Conservation (phyloP, 2,888 invertebrate species). For the Nomada lathburiana region DNA sequence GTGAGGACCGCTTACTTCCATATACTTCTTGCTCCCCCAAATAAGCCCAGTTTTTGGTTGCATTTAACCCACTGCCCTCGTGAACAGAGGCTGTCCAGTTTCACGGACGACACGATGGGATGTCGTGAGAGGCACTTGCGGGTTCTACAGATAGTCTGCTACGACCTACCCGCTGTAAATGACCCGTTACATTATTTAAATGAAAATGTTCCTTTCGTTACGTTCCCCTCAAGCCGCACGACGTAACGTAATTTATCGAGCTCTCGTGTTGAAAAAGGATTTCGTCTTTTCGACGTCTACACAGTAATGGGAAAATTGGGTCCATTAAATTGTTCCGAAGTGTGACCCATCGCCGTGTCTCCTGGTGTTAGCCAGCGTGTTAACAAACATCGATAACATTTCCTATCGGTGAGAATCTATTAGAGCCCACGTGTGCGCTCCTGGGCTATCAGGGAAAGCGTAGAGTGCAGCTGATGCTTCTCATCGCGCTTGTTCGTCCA, state of each 20-base stretch:
- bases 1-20: no score
- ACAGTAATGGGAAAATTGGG: not conserved
- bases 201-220: constrained; percentile 22
- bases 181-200: constrained; percentile 36
- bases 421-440: no score
- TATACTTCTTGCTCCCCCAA: no score
- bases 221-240: not conserved
- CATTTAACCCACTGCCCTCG: no score
- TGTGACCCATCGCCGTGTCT: no score
- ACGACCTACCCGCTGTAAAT: not conserved
- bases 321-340: no score
- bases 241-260: not conserved
- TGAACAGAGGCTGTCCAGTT: not conserved
- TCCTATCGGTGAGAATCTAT: no score
- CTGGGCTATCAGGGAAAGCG: not conserved
- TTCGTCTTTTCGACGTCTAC: not conserved
- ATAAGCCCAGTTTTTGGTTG: no score
- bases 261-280: not conserved
- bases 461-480: constrained; percentile 29
- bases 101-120: not conserved
- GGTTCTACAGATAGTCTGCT: not conserved
- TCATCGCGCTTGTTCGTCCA: constrained; percentile 23
- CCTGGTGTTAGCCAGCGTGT: no score
- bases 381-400: no score
- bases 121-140: not conserved